Evolutionary conservation across 2,888 invertebrate genomes (phyloP).

Genomic region (Cacoxenus indagator): DNA sequence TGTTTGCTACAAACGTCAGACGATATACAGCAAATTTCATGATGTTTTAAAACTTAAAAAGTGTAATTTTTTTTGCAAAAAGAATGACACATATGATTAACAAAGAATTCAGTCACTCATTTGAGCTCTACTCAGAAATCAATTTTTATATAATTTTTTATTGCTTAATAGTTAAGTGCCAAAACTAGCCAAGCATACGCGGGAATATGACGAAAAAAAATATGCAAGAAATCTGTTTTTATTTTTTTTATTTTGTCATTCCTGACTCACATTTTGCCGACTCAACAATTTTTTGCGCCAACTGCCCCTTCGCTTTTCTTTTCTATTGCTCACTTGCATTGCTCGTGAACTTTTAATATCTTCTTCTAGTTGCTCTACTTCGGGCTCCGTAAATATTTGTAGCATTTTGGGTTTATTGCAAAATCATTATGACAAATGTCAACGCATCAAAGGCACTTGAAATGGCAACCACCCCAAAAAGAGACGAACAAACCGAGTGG

Average conservation of each 20-base stretch:
- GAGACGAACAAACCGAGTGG: constrained; percentile 26
- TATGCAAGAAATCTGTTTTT: neutral
- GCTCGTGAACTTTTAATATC: neutral
- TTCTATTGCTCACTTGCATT: neutral
- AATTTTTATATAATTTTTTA: no score
- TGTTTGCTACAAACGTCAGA: no score
- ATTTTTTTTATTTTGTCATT: neutral
- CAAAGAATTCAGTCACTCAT: no score
- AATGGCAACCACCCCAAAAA: neutral
- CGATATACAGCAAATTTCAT: no score
- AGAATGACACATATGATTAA: no score
- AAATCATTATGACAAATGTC: constrained; percentile 63
- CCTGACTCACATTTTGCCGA: neutral
- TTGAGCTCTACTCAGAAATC: no score
- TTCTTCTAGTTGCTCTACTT: neutral
- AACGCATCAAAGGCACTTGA: constrained; percentile 53
- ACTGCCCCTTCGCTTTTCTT: no score
- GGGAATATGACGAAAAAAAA: neutral
- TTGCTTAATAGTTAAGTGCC: no score
- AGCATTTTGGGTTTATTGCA: constrained; percentile 59
- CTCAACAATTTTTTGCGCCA: no score
- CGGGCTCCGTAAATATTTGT: constrained; percentile 10
- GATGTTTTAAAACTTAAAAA: no score
- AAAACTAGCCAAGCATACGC: no score
- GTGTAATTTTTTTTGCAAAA: no score